Evolutionary conservation across 2,888 invertebrate genomes (phyloP).

Genomic region (Bellardia bayeri): DNA sequence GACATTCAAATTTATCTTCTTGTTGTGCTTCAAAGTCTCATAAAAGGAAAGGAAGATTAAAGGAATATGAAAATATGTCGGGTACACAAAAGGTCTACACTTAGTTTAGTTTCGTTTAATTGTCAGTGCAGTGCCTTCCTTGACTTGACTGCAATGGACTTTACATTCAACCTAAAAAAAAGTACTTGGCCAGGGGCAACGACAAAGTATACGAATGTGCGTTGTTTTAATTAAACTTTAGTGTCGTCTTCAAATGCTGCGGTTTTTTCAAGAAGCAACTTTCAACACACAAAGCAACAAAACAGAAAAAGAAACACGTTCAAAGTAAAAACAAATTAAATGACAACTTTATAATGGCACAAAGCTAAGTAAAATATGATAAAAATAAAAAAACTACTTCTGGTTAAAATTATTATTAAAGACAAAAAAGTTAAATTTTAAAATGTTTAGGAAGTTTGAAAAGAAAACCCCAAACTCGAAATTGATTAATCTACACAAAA

Average conservation of each 20-base stretch:
- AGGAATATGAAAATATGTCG: slow-evolving; percentile 49
- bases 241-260: slow-evolving; percentile 35
- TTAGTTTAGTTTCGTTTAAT: slow-evolving; percentile 2
- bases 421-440: slow-evolving; percentile 8
- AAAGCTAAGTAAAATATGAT: background rate
- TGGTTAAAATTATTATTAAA: slow-evolving; percentile 10
- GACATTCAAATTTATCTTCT: slow-evolving; percentile 29
- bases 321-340: slow-evolving; percentile 49
- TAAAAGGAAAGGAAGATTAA: slow-evolving; percentile 8
- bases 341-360: slow-evolving; percentile 42
- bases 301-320: background rate
- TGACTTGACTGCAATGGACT: slow-evolving; percentile 26
- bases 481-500: slow-evolving; percentile 7
- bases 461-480: slow-evolving; percentile 26
- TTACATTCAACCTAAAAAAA: slow-evolving; percentile 18
- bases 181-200: slow-evolving; percentile 42
- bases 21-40: background rate
- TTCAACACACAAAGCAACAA: background rate
- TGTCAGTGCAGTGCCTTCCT: background rate
- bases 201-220: slow-evolving; percentile 41
- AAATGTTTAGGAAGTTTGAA: slow-evolving; percentile 1
- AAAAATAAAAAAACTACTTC: slow-evolving; percentile 1
- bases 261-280: slow-evolving; percentile 28
- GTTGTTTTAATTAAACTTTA: slow-evolving; percentile 66
- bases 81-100: slow-evolving; percentile 42